Evolutionary conservation across 2,113 vertebrate genomes (phyloP).

Genomic region (Hepsetus odoe): DNA sequence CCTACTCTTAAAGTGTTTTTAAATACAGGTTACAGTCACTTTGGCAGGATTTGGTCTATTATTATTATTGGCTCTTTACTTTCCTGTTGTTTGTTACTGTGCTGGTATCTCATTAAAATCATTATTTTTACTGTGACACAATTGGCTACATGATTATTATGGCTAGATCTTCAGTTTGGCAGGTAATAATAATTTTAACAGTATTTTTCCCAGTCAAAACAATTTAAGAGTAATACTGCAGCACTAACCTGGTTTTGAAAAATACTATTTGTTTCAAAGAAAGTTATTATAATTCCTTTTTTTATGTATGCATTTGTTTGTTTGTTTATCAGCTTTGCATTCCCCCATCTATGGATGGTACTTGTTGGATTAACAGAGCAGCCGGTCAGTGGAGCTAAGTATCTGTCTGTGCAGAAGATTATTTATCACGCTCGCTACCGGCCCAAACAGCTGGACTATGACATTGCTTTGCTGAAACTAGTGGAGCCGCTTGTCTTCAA

Average conservation of each 20-base stretch:
- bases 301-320: neutral
- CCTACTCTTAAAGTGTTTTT: neutral
- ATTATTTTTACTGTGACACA: no score
- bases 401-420: slow-evolving; percentile 70
- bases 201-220: no score
- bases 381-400: slow-evolving; percentile 57
- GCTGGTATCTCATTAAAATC: no score
- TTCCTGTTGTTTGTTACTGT: no score
- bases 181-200: no score
- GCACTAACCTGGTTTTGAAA: no score
- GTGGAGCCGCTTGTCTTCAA: slow-evolving; percentile 64
- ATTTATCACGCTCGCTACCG: slow-evolving; percentile 68
- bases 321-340: slow-evolving; percentile 60
- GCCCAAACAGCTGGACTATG: slow-evolving; percentile 68
- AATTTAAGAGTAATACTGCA: no score
- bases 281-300: neutral
- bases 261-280: neutral
- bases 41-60: neutral
- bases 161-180: no score
- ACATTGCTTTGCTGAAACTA: slow-evolving; percentile 76
- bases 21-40: neutral
- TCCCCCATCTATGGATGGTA: slow-evolving; percentile 66
- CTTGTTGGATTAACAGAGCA: slow-evolving; percentile 71
- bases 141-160: no score
- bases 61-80: no score